Percentiles rank a stretch among this genome's conserved stretches.
Conservation (phyloP, 2,113 vertebrate species). For the Embiotoca jacksoni region DNA sequence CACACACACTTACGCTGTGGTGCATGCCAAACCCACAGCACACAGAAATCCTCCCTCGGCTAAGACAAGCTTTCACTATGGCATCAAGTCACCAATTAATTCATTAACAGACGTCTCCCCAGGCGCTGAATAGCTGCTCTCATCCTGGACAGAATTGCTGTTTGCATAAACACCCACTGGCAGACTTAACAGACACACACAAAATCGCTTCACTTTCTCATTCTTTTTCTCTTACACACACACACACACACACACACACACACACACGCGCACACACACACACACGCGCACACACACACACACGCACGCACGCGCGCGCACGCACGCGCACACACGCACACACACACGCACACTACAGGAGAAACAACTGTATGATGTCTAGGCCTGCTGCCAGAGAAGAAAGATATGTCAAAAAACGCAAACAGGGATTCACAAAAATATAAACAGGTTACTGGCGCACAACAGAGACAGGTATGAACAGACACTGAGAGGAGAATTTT, state of each 20-base stretch:
- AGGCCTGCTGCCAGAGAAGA: conserved; percentile 7
- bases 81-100: conserved; percentile 75
- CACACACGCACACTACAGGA: not conserved
- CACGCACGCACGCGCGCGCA: not conserved
- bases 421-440: conserved; percentile 23
- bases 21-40: conserved; percentile 66
- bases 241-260: conserved; percentile 2
- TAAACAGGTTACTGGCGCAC: conserved; percentile 16
- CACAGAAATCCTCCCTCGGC: conserved; percentile 56
- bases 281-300: not conserved
- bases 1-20: conserved; percentile 11
- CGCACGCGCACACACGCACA: too few relatives aligned
- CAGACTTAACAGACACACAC: conserved; percentile 50
- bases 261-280: not conserved
- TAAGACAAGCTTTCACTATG: conserved; percentile 68
- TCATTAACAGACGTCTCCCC: conserved; percentile 72
- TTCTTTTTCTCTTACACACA: not conserved
- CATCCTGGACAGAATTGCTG: conserved; percentile 56
- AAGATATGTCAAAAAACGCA: not conserved
- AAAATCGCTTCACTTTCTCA: conserved; percentile 1
- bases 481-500: conserved; percentile 6
- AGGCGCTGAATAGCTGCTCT: conserved; percentile 56
- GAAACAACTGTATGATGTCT: conserved; percentile 12
- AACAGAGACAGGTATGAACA: conserved; percentile 42
- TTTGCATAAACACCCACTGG: conserved; percentile 60